Conservation (phyloP, 2,888 invertebrate genomes). For the Sinotaia quadrata region DNA sequence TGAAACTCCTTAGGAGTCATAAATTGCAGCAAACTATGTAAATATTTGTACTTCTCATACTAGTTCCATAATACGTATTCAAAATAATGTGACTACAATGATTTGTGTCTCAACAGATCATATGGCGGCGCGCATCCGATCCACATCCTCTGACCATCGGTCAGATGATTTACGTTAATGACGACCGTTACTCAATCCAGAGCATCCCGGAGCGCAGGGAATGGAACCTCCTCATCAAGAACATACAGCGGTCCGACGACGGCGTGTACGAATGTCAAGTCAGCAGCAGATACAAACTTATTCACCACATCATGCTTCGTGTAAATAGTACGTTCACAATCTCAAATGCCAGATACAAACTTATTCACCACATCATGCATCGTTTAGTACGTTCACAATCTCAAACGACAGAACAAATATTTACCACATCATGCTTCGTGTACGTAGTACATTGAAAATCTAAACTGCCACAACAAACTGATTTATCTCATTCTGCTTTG, state of each 20-base stretch:
- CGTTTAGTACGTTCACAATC: constrained; percentile 44
- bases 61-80: too few relatives aligned
- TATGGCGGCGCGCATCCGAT: constrained; percentile 59
- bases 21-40: too few relatives aligned
- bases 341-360: constrained; percentile 48
- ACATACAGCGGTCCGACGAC: constrained; percentile 50
- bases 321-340: constrained; percentile 49
- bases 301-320: constrained; percentile 43
- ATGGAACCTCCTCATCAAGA: constrained; percentile 58
- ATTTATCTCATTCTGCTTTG: too few relatives aligned
- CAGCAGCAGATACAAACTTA: constrained; percentile 52
- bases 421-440: too few relatives aligned
- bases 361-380: constrained; percentile 44
- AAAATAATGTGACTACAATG: too few relatives aligned
- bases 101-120: constrained; percentile 50
- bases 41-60: too few relatives aligned
- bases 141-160: constrained; percentile 63
- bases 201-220: constrained; percentile 46
- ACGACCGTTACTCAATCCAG: constrained; percentile 48
- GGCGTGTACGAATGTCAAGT: constrained; percentile 65
- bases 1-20: too few relatives aligned
- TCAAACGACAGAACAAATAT: constrained; percentile 48
- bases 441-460: too few relatives aligned
- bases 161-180: constrained; percentile 51
- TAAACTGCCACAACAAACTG: too few relatives aligned